Percentiles rank a stretch among this genome's conserved stretches.
phyloP scores from a whole-genome alignment of 2,113 vertebrate species.

The Muscicapa adusta region DNA sequence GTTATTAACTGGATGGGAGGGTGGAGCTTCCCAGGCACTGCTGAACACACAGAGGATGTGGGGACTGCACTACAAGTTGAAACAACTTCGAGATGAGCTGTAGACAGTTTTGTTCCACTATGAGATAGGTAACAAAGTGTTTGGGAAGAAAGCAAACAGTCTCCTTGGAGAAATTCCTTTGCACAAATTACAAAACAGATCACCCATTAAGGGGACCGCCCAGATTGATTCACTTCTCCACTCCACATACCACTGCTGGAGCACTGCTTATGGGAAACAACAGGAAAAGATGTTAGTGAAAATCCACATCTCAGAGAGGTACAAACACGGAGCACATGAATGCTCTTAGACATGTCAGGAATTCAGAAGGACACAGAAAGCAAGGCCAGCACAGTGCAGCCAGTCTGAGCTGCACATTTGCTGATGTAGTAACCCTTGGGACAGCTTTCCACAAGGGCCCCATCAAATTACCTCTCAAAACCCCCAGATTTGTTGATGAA shows the following conservation, averaged over 20 bases:
- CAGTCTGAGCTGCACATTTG: not conserved
- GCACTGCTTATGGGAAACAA: not conserved
- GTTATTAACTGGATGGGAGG: slow-evolving; percentile 44
- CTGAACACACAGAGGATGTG: slow-evolving; percentile 19
- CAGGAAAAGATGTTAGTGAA: not conserved
- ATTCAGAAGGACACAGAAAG: not conserved
- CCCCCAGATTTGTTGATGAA: not conserved
- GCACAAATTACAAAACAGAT: not conserved
- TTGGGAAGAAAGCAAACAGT: slow-evolving; percentile 33
- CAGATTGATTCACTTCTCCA: slow-evolving; percentile 39
- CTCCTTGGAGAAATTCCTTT: slow-evolving; percentile 51
- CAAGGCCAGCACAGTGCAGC: not conserved
- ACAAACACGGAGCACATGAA: not conserved
- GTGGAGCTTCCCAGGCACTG: slow-evolving; percentile 6
- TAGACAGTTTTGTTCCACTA: not conserved
- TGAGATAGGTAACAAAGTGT: slow-evolving; percentile 18
- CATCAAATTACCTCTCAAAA: not conserved
- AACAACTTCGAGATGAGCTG: slow-evolving; percentile 13
- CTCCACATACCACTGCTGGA: not conserved
- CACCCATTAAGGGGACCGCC: not conserved
- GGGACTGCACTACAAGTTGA: not conserved
- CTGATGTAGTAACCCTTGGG: not conserved
- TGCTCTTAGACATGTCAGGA: accelerated
- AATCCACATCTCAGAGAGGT: not conserved
- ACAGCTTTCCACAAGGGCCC: not conserved